These are phyloP conservation scores for Champsocephalus esox DNA, from an alignment of 2,797 vertebrate species.

Conservation along the genomic window DNA sequence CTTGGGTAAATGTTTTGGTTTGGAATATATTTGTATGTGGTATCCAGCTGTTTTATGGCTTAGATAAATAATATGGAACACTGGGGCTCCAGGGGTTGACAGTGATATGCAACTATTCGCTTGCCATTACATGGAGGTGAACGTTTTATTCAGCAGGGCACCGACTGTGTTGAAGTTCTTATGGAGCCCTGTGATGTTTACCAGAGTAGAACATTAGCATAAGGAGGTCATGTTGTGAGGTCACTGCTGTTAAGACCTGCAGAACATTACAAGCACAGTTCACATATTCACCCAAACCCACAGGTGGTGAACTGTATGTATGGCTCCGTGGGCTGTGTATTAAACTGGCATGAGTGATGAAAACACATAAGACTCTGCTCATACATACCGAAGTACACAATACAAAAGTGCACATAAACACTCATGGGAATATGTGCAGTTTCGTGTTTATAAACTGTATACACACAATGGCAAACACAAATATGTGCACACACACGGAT, in stretches of 20 bases:
- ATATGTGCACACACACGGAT: background rate
- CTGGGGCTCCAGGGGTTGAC: background rate
- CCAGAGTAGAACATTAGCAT: constrained; percentile 49
- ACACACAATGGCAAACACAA: constrained; percentile 2
- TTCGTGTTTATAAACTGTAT: too few species aligned
- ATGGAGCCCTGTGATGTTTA: constrained; percentile 38
- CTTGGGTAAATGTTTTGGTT: background rate
- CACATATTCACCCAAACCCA: constrained; percentile 1
- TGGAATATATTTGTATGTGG: background rate
- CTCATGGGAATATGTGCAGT: too few species aligned
- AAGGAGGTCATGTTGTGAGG: constrained; percentile 47
- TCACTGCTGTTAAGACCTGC: constrained; percentile 49
- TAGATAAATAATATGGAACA: background rate
- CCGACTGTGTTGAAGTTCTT: constrained; percentile 18
- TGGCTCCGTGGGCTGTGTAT: constrained; percentile 17
- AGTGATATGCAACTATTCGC: background rate
- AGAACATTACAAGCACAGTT: constrained; percentile 27
- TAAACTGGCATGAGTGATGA: constrained; percentile 21
- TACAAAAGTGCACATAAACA: background rate
- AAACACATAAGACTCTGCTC: background rate
- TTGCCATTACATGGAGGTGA: background rate
- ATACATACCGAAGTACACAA: background rate
- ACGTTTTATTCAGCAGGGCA: constrained; percentile 40
- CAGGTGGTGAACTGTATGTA: background rate
- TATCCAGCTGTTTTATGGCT: background rate